Percentiles rank a stretch among this genome's conserved stretches.
Conservation (phyloP, 2,888 invertebrate genomes). For the Seira ritae region DNA sequence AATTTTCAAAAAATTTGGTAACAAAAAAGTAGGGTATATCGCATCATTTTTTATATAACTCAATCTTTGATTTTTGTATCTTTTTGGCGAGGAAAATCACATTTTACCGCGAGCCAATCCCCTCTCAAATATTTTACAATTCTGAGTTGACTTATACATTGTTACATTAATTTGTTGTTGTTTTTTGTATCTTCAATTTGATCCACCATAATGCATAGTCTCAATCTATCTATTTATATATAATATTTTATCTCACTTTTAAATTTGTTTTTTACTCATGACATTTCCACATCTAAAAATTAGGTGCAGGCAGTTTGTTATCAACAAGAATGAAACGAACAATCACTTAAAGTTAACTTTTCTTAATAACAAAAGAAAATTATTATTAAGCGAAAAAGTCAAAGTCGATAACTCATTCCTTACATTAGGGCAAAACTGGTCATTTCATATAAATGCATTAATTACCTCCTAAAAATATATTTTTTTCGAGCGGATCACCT, state of each 20-base stretch:
- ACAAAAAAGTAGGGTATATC: constrained; percentile 5
- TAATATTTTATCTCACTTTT: constrained; percentile 11
- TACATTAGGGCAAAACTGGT: too few species aligned
- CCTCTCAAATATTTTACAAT: neutral
- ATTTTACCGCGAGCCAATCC: neutral
- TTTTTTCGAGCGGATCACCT: too few species aligned
- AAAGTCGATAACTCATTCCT: too few species aligned
- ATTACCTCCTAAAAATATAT: too few species aligned
- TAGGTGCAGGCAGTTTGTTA: constrained; percentile 12
- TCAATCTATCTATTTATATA: neutral
- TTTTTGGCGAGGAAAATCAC: constrained; percentile 14
- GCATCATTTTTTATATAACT: constrained; percentile 1
- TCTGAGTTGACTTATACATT: neutral
- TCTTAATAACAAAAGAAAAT: too few species aligned
- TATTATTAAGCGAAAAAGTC: too few species aligned
- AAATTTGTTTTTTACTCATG: neutral
- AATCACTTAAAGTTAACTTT: too few species aligned
- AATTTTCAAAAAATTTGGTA: constrained; percentile 11
- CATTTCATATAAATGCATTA: too few species aligned
- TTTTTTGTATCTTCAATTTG: constrained; percentile 16
- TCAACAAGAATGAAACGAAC: neutral
- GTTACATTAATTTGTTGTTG: neutral
- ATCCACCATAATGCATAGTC: neutral
- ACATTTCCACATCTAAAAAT: neutral
- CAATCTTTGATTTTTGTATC: neutral